Conservation (phyloP, 2,113 vertebrate species). For the Upupa epops region DNA sequence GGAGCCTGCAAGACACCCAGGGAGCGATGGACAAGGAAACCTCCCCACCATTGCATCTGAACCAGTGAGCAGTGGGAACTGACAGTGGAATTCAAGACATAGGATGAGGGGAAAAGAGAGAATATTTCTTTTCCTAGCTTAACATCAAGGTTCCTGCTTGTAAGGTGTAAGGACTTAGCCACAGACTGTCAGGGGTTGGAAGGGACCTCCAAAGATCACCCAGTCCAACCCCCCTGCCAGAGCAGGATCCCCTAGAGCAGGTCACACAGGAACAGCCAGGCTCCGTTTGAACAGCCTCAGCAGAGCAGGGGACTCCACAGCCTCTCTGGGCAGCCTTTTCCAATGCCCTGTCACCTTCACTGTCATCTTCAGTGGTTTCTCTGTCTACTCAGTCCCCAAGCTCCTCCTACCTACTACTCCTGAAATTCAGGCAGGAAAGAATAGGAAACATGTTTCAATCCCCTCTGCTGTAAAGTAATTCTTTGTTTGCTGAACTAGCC, state of each 20-base stretch:
- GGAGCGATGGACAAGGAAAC: accelerated
- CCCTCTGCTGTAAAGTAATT: accelerated
- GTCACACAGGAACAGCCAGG: too few relatives aligned
- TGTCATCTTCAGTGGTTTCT: not conserved
- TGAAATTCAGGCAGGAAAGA: accelerated
- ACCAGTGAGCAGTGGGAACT: not conserved
- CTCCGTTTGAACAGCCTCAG: too few relatives aligned
- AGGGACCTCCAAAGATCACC: too few relatives aligned
- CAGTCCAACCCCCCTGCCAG: too few relatives aligned
- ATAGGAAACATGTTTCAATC: not conserved
- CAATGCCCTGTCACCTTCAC: too few relatives aligned
- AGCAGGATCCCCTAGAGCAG: too few relatives aligned
- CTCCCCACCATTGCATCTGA: not conserved
- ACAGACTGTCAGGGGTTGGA: too few relatives aligned
- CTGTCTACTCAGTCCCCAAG: not conserved
- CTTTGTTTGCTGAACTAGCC: not conserved
- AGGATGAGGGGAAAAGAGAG: not conserved
- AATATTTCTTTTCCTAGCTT: not conserved
- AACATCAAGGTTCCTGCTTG: not conserved
- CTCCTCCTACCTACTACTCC: not conserved
- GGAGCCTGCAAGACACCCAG: not conserved
- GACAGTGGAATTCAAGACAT: accelerated
- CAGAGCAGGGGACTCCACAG: too few relatives aligned
- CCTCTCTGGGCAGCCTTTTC: too few relatives aligned
- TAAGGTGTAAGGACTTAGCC: not conserved